Base-by-base conservation (phyloP, 2,113 vertebrate species). In the Cinclus cinclus region DNA sequence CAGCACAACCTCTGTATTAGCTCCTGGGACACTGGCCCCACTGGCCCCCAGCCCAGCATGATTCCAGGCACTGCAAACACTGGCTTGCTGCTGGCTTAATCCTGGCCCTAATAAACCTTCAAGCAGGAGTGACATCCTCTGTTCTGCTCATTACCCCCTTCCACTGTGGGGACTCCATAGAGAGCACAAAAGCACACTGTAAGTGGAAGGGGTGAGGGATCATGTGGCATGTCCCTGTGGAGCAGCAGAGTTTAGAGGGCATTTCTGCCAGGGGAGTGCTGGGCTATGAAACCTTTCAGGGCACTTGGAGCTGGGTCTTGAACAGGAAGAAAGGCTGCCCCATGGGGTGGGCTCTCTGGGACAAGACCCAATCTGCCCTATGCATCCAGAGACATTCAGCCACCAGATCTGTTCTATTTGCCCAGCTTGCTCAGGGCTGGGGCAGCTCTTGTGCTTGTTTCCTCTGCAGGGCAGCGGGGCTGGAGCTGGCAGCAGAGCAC, bases 381-480 rank as follows among this genome's bases (percentile, higher is more conserved):
- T 2, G 2, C 3, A 2, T 14, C 21, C 52, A 27, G 46, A 27
- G 13, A 44, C 27, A 16, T 10, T 37, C 52, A 84, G 42, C 10
- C 42, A 35, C 12, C 35, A 55, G 35, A 14, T 49, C 4, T 1
- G 28, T 25, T 17, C 30, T n/a, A 33, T n/a, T 23, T 71, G 59
- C 24, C 47, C 65, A 50, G 50, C 9, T 9, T 31, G 15, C 60
- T 64, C 64, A 17, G 59, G 70, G 30, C 52, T 10, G 13, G 28
- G 17, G n/a, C 59, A 81, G 42, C 56, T 71, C 35, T 14, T 0
- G 0, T 5, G 13, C 22, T 71, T 0, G 1, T 46, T 50, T 33
- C 33, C 47, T 35, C 39, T 5, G 46, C 55, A 69, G 35, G 16
- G 46, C 55, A 71, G 44, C 0, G 0, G 1, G 1, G 53, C 35